phyloP scores from a whole-genome alignment of 2,113 vertebrate genomes.

The Salvelinus sp. region DNA sequence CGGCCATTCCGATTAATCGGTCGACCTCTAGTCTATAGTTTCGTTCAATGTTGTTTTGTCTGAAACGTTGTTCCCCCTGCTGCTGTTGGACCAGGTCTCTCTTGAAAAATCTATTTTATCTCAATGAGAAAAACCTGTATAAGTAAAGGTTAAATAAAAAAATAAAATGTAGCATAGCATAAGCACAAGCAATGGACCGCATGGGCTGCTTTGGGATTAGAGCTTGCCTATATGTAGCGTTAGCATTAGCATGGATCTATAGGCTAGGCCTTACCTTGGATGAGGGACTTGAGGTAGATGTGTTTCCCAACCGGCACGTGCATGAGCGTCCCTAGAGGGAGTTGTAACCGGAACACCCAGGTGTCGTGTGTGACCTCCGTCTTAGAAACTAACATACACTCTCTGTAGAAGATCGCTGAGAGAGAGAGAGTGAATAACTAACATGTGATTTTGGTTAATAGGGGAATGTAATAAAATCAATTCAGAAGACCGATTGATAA shows the following conservation, averaged over 20 bases:
- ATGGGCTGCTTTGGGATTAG: too few relatives aligned
- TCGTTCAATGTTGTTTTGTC: too few relatives aligned
- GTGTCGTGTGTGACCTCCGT: slow-evolving; percentile 85
- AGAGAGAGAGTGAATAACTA: neutral
- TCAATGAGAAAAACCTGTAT: too few relatives aligned
- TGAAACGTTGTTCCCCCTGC: too few relatives aligned
- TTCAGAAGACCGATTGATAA: too few relatives aligned
- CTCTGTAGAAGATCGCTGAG: slow-evolving; percentile 83
- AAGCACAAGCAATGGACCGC: neutral
- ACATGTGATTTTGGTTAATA: neutral
- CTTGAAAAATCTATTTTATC: too few relatives aligned
- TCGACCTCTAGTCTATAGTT: too few relatives aligned
- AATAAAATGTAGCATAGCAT: neutral
- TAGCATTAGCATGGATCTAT: neutral
- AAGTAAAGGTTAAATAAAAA: too few relatives aligned
- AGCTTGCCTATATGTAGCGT: too few relatives aligned
- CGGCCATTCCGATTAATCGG: too few relatives aligned
- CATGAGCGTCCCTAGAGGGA: slow-evolving; percentile 80
- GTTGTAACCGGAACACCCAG: slow-evolving; percentile 78
- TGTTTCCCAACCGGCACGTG: slow-evolving; percentile 85
- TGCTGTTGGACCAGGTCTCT: too few relatives aligned
- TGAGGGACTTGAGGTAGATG: slow-evolving; percentile 85
- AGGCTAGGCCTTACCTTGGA: slow-evolving; percentile 77
- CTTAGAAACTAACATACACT: slow-evolving; percentile 85
- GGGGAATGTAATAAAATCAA: too few relatives aligned